Percentiles rank a stretch among this genome's conserved stretches.
These are phyloP conservation scores for Heteropelma amictum DNA, from an alignment of 2,888 invertebrate species.

Conservation along the genomic window DNA sequence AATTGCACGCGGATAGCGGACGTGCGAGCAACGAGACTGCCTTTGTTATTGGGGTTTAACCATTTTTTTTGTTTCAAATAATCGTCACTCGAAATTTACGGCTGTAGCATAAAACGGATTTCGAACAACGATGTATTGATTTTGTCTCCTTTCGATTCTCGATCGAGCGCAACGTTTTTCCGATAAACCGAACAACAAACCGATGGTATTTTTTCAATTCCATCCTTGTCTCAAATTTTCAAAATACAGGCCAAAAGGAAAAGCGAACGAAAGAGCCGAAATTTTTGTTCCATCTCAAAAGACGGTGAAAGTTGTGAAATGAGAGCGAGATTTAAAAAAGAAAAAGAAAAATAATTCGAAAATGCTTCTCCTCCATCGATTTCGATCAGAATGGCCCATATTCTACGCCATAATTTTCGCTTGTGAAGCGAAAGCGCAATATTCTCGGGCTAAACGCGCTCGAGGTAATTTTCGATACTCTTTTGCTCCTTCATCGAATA, in stretches of 20 bases:
- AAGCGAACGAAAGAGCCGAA: not conserved
- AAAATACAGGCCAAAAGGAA: not conserved
- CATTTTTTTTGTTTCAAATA: no score
- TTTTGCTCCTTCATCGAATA: slow-evolving; percentile 41
- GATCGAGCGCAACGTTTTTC: no score
- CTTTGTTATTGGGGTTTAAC: not conserved
- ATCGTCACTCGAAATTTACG: no score
- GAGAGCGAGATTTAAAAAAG: not conserved
- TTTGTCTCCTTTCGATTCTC: no score
- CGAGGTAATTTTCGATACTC: slow-evolving; percentile 38
- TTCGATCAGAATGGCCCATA: slow-evolving; percentile 41
- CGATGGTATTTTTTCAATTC: no score
- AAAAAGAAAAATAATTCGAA: not conserved
- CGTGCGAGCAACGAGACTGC: not conserved
- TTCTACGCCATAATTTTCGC: slow-evolving; percentile 13
- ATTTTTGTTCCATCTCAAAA: slow-evolving; percentile 22
- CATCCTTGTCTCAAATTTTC: no score
- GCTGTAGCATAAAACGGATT: no score
- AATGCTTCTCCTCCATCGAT: slow-evolving; percentile 11
- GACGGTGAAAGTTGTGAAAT: slow-evolving; percentile 17
- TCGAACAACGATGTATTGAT: no score
- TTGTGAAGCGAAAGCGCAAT: slow-evolving; percentile 41
- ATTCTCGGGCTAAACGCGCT: slow-evolving; percentile 33
- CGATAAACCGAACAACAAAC: no score
- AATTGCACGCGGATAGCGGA: not conserved